Base-by-base conservation (phyloP, 2,113 vertebrate species). In the Osmerus mordax region DNA sequence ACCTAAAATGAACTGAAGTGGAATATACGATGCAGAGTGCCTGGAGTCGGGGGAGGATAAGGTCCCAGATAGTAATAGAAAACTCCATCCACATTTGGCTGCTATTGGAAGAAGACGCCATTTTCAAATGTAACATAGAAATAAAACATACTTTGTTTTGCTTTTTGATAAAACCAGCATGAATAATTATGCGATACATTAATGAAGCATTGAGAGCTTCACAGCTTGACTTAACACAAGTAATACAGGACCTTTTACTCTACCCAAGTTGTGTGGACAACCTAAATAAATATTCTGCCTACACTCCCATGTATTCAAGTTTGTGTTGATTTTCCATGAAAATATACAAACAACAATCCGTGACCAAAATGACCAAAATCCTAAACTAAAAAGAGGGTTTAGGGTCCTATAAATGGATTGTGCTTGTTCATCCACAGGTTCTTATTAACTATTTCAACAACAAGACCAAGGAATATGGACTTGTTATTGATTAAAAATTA, bases 211-310 rank as follows among this genome's bases (percentile, higher is more conserved):
- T 47, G 8, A 2, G 9, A 47, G 12, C 7, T 60, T 4, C 4
- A 60, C 58, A 60, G 23, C 19, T 21, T 60, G 8, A 23, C 32
- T 36, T 36, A 4, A 36, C 32, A 36, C 32, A 36, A 36, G 32
- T 6, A 23, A 23, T 12, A n/a, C 12, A 60, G 1, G 8, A 74
- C 81, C 68, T 84, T 74, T 67, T 74, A 81, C 78, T 80, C 81
- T 65, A 72, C 16, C 65, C 82, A 85, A 70, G 62, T 80, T 86
- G 83, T 81, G 81, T 25, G 82, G 75, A 81, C 81, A 86, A 84
- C 81, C 29, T 62, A 70, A 67, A 60, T 65, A 55, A 66, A 66
- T 72, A 71, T 53, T 18, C 69, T 65, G 56, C n/a, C 58, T 29
- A 51, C 23, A 0, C 3, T 3, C 53, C 53, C 32, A 36, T 0